Conservation (phyloP, 2,113 vertebrate species). For the Notiomystis cincta region DNA sequence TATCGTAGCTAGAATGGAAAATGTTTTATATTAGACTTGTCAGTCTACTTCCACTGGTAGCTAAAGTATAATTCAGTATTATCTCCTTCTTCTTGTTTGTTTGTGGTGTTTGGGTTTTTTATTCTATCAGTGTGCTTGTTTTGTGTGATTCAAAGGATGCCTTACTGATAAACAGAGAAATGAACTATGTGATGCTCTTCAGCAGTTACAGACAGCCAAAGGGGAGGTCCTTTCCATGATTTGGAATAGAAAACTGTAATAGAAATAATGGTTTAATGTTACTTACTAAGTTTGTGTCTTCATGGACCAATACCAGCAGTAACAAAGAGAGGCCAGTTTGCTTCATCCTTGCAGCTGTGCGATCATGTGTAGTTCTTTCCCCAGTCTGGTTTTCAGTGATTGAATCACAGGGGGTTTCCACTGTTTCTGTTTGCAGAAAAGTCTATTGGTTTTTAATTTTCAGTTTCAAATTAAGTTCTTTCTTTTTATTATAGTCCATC, state of each 20-base stretch:
- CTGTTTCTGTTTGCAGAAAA: background rate
- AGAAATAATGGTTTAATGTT: background rate
- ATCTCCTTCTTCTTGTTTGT: background rate
- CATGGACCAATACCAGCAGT: background rate
- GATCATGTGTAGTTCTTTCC: background rate
- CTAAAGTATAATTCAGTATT: background rate
- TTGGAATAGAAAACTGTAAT: background rate
- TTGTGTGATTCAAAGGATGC: background rate
- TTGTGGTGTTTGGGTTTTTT: background rate
- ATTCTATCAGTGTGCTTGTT: background rate
- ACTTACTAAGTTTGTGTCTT: background rate
- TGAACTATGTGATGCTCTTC: background rate
- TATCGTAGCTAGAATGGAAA: background rate
- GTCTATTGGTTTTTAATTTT: background rate
- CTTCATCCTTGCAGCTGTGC: background rate
- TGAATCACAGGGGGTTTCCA: background rate
- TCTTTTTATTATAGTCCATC: background rate
- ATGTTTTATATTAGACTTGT: background rate
- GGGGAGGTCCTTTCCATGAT: background rate
- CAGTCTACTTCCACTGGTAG: background rate
- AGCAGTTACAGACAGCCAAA: background rate
- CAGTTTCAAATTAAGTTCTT: background rate
- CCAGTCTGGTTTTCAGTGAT: background rate
- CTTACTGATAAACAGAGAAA: background rate
- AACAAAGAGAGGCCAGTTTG: background rate